Evolutionary conservation across 1,140 invertebrate genomes (phyloP).

Genomic region (Brachionus koreanus): DNA sequence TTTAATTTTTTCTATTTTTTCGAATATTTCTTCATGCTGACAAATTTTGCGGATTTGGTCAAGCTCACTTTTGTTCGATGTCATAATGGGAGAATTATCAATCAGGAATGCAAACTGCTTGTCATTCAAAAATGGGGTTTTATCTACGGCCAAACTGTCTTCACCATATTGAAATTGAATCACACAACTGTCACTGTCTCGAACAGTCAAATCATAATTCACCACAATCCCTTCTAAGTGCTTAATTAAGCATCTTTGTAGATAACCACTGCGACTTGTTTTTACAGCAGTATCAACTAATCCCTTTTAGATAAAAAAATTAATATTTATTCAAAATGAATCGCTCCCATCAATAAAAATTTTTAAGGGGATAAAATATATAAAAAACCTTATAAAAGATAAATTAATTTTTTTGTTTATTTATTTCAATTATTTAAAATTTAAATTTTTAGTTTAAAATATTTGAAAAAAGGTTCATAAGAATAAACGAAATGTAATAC

Average conservation of each 20-base stretch:
- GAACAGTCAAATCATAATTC: slow-evolving; percentile 85
- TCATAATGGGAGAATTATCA: slow-evolving; percentile 63
- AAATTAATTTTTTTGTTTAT: too few species aligned
- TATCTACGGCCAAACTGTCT: slow-evolving; percentile 87
- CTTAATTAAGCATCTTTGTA: slow-evolving; percentile 95
- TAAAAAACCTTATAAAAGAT: too few species aligned
- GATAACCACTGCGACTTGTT: slow-evolving; percentile 92
- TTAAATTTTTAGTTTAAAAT: too few species aligned
- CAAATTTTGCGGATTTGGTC: slow-evolving; percentile 17
- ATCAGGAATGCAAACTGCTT: slow-evolving; percentile 76
- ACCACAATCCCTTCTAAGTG: slow-evolving; percentile 89
- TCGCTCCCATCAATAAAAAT: too few species aligned
- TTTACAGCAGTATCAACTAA: slow-evolving; percentile 71
- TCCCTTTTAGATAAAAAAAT: slow-evolving; percentile 57
- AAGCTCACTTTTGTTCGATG: neutral
- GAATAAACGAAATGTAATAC: too few species aligned
- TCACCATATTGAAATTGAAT: slow-evolving; percentile 96
- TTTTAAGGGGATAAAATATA: too few species aligned
- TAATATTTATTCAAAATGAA: too few species aligned
- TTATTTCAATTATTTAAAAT: too few species aligned
- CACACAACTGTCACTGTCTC: slow-evolving; percentile 88
- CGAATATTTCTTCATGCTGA: slow-evolving; percentile 10
- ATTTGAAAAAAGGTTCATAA: too few species aligned
- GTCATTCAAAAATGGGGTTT: slow-evolving; percentile 75
- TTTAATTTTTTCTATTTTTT: slow-evolving; percentile 43